Evolutionary conservation across 1,140 invertebrate genomes (phyloP).

Genomic region (Drosophila obscura): DNA sequence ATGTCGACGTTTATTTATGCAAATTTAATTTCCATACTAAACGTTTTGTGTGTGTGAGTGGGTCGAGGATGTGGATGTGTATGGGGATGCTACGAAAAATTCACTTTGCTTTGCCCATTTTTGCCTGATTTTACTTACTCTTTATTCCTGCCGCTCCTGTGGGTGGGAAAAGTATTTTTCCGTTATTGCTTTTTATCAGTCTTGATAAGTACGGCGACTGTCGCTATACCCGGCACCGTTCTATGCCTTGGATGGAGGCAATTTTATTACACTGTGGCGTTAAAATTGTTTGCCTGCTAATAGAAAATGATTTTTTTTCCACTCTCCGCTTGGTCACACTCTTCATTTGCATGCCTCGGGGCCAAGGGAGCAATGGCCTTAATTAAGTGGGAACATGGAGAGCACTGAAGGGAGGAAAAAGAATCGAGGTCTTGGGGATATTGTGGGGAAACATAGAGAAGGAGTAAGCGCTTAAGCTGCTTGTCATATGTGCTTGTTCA

Average conservation of each 20-base stretch:
- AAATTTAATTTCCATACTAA: conserved; percentile 82
- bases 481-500: conserved; percentile 66
- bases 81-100: conserved; percentile 52
- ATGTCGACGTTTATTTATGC: conserved; percentile 82
- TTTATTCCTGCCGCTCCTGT: conserved; percentile 48
- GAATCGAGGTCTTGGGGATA: neutral
- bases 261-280: conserved; percentile 75
- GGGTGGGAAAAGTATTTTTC: conserved; percentile 69
- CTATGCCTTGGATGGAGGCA: conserved; percentile 29
- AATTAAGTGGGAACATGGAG: conserved; percentile 66
- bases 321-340: conserved; percentile 33
- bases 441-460: neutral
- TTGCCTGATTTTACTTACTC: conserved; percentile 74
- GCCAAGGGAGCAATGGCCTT: conserved; percentile 72
- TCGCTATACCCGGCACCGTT: conserved; percentile 20
- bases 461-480: conserved; percentile 27
- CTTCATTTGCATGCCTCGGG: conserved; percentile 71
- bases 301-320: conserved; percentile 68
- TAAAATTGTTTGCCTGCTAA: conserved; percentile 79
- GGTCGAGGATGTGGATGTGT: conserved; percentile 17
- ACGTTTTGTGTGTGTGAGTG: conserved; percentile 49
- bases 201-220: conserved; percentile 64
- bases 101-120: conserved; percentile 73
- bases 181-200: conserved; percentile 79
- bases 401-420: neutral